Percentiles rank a stretch among this genome's conserved stretches.
Evolutionary conservation across 2,888 invertebrate genomes (phyloP).

Genomic region (Ormyrus nitidulus): DNA sequence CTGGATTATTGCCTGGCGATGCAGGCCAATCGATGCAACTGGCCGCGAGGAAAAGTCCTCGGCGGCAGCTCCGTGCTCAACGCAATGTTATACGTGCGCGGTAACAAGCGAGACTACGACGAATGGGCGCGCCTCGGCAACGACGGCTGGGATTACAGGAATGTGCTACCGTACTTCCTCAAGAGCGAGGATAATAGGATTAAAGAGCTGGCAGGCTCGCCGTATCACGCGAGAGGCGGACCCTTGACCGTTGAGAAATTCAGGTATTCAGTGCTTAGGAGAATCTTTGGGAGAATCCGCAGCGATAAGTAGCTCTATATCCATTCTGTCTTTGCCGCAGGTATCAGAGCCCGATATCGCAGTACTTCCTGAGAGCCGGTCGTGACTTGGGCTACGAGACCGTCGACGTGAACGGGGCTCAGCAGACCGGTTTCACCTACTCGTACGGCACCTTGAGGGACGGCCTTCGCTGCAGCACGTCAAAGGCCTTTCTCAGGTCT

Average conservation of each 20-base stretch:
- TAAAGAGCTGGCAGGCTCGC: conserved; percentile 78
- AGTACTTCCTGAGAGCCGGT: conserved; percentile 83
- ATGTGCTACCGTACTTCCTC: conserved; percentile 85
- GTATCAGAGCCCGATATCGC: conserved; percentile 82
- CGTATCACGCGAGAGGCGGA: conserved; percentile 84
- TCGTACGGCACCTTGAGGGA: conserved; percentile 87
- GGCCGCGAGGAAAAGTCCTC: conserved; percentile 75
- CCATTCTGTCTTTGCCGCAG: conserved; percentile 63
- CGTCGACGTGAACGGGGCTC: conserved; percentile 85
- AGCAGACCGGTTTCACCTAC: conserved; percentile 87
- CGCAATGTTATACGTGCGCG: conserved; percentile 92
- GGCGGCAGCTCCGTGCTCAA: conserved; percentile 90
- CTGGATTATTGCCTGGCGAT: conserved; percentile 80
- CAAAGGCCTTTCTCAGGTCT: conserved; percentile 87
- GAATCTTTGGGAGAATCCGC: no score
- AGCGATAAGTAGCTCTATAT: no score
- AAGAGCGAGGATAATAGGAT: conserved; percentile 88
- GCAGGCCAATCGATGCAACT: conserved; percentile 71
- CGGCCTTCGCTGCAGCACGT: conserved; percentile 88
- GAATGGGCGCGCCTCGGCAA: conserved; percentile 88
- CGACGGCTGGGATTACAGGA: conserved; percentile 87
- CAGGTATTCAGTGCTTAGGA: conserved; percentile 73
- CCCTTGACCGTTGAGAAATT: conserved; percentile 83
- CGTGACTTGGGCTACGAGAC: conserved; percentile 83
- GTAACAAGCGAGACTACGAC: conserved; percentile 90